phyloP scores from a whole-genome alignment of 2,113 vertebrate genomes.

The Strix uralensis region DNA sequence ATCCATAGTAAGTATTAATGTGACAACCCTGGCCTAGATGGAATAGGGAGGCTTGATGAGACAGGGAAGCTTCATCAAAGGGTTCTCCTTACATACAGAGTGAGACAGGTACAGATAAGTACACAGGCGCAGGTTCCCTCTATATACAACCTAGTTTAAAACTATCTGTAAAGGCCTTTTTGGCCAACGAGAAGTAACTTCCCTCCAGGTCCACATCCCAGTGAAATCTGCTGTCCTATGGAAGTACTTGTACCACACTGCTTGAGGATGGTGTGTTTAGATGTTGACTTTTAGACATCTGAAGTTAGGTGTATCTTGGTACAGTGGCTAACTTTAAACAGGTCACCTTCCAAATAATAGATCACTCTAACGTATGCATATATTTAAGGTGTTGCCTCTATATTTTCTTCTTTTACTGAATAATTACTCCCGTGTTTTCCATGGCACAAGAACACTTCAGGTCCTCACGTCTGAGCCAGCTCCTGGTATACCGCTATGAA shows the following conservation, averaged over 20 bases:
- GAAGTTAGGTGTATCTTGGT: neutral
- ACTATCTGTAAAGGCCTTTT: neutral
- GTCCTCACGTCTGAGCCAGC: neutral
- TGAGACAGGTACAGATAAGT: too few relatives aligned
- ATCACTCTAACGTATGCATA: neutral
- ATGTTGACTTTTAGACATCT: neutral
- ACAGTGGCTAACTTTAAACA: neutral
- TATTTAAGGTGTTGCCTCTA: neutral
- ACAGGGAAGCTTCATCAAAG: neutral
- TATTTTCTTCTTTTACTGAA: neutral
- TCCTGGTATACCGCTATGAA: neutral
- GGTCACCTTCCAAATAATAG: neutral
- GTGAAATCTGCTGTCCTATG: neutral
- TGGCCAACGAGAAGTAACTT: neutral
- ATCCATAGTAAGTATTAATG: neutral
- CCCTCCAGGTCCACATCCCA: neutral
- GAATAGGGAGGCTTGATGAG: neutral
- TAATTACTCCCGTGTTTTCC: neutral
- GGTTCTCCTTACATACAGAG: neutral
- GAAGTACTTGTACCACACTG: neutral
- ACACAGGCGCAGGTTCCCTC: neutral
- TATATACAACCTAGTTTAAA: neutral
- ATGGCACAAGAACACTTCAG: neutral
- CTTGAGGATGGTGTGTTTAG: accelerated
- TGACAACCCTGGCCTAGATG: neutral